Conservation (phyloP, 2,113 vertebrate species). For the Tychaedon coryphoeus region DNA sequence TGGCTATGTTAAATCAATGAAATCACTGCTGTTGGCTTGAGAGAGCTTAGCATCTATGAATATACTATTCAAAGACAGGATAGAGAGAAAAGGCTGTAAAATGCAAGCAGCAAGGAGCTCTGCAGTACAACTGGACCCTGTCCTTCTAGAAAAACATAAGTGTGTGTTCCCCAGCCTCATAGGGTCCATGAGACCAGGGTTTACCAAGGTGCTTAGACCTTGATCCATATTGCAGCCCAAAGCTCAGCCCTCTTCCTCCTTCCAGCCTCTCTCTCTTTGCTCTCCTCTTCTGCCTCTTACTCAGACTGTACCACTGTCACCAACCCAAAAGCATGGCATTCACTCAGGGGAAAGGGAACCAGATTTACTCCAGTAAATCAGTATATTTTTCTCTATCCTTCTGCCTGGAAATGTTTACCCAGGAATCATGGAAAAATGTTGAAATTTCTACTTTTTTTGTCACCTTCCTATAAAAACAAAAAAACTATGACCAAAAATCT, state of each 20-base stretch:
- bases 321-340: neutral
- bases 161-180: accelerated
- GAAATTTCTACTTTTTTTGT: neutral
- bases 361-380: neutral
- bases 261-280: neutral
- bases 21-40: neutral
- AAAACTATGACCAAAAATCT: neutral
- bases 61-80: neutral
- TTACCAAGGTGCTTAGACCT: neutral
- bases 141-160: neutral
- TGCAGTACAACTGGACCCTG: neutral
- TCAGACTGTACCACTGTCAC: neutral
- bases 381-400: neutral
- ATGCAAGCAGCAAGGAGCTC: neutral
- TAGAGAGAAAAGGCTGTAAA: neutral
- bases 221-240: neutral
- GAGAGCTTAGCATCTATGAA: neutral
- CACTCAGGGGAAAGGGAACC: neutral
- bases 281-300: neutral
- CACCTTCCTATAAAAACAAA: neutral
- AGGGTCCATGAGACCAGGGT: neutral
- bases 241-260: neutral
- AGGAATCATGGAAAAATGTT: neutral
- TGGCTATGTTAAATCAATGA: neutral
- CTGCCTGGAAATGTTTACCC: neutral